A percentile compares a stretch with the other conserved stretches of the same genome.
Conservation (phyloP, 2,113 vertebrate genomes). For the Todiramphus chloris region DNA sequence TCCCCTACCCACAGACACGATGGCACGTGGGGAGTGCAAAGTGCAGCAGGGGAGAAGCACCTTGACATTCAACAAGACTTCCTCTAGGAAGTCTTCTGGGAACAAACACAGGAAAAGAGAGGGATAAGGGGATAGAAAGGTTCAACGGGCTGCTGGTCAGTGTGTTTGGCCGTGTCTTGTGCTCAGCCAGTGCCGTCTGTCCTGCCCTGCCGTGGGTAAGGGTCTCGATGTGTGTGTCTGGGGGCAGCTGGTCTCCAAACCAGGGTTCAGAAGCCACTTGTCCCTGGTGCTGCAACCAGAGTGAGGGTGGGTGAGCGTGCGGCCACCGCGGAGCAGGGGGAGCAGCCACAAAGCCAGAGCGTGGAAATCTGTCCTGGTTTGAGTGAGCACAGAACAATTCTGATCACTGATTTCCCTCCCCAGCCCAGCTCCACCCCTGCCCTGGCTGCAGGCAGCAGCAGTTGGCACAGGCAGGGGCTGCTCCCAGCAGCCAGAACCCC, state of each 20-base stretch:
- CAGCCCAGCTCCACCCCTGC: too few species aligned
- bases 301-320: fast-evolving
- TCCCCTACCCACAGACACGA: not conserved
- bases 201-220: not conserved
- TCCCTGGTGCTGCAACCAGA: not conserved
- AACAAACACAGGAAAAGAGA: not conserved
- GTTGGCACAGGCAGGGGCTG: too few species aligned
- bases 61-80: not conserved
- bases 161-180: fast-evolving
- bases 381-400: too few species aligned
- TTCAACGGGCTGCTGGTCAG: not conserved
- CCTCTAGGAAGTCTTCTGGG: not conserved
- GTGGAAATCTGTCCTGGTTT: too few species aligned
- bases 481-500: too few species aligned
- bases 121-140: not conserved
- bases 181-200: not conserved
- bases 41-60: not conserved
- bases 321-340: too few species aligned
- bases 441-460: too few species aligned
- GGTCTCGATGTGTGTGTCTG: too few species aligned
- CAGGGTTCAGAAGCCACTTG: not conserved
- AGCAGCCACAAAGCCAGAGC: not conserved
- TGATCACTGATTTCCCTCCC: too few species aligned
- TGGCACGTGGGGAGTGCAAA: not conserved
- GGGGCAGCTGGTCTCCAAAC: not conserved